These are phyloP conservation scores for Philypnodon macrostomus DNA, from an alignment of 2,797 vertebrate genomes.

Conservation along the genomic window DNA sequence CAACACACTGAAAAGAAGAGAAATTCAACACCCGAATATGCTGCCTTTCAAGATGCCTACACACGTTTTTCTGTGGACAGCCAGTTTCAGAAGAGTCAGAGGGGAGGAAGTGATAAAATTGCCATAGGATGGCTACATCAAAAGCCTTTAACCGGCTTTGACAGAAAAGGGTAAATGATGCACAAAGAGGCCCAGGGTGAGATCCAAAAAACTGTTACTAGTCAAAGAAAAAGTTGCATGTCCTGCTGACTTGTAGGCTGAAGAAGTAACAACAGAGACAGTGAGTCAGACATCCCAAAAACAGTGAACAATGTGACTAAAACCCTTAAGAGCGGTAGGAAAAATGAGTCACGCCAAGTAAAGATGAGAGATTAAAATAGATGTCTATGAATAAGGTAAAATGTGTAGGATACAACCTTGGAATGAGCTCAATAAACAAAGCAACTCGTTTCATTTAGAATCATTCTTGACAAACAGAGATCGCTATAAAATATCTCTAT, in stretches of 20 bases:
- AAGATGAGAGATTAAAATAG: slow-evolving; percentile 10
- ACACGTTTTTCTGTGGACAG: slow-evolving; percentile 54
- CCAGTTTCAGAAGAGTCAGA: slow-evolving; percentile 39
- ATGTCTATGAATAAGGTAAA: slow-evolving; percentile 10
- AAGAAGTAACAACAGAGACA: slow-evolving; percentile 15
- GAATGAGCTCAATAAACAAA: too few relatives aligned
- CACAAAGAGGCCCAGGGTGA: slow-evolving; percentile 11
- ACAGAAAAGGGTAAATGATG: slow-evolving; percentile 40
- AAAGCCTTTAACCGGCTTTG: slow-evolving; percentile 43
- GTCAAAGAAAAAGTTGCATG: slow-evolving; percentile 32
- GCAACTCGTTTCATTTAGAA: too few relatives aligned
- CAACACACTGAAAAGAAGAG: slow-evolving; percentile 37
- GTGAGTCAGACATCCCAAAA: slow-evolving; percentile 34
- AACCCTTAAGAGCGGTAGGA: slow-evolving; percentile 11
- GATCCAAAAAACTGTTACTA: slow-evolving; percentile 12
- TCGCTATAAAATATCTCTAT: too few relatives aligned
- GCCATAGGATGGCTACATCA: slow-evolving; percentile 56
- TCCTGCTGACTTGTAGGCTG: slow-evolving; percentile 25
- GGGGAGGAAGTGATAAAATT: slow-evolving; percentile 58
- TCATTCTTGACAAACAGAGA: too few relatives aligned
- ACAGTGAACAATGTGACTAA: slow-evolving; percentile 19
- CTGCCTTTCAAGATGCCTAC: slow-evolving; percentile 45
- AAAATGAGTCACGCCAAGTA: slow-evolving; percentile 39
- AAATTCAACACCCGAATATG: slow-evolving; percentile 64
- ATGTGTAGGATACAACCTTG: not conserved